A percentile compares a stretch with the other conserved stretches of the same genome.
Evolutionary conservation across 1,140 invertebrate genomes (phyloP).

Genomic region (Orchestia grillus): DNA sequence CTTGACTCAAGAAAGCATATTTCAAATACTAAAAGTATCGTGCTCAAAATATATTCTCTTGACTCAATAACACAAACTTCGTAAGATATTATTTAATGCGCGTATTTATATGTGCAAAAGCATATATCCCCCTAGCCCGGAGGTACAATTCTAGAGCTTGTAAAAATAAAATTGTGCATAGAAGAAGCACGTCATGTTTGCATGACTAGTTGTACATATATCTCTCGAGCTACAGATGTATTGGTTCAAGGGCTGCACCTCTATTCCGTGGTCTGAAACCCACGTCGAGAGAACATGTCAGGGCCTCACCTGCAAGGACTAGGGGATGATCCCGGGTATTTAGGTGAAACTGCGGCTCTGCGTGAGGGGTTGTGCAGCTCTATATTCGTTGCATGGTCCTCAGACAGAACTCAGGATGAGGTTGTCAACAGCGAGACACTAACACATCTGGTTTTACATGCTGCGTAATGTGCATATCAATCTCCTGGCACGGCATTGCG

Average conservation of each 20-base stretch:
- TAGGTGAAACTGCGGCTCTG: not conserved
- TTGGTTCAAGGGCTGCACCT: not conserved
- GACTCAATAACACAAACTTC: too few species aligned
- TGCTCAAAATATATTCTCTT: too few species aligned
- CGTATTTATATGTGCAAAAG: too few species aligned
- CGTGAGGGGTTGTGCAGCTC: not conserved
- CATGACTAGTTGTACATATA: too few species aligned
- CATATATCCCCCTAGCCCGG: too few species aligned
- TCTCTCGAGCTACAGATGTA: not conserved
- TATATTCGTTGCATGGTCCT: not conserved
- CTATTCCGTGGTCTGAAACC: not conserved
- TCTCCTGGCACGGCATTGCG: not conserved
- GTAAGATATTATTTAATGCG: too few species aligned
- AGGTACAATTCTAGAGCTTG: too few species aligned
- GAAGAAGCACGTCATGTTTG: too few species aligned
- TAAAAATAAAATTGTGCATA: too few species aligned
- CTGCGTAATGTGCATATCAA: not conserved
- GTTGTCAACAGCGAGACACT: not conserved
- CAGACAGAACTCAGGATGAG: not conserved
- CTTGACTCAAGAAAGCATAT: too few species aligned
- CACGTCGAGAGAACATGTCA: not conserved
- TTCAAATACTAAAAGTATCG: too few species aligned
- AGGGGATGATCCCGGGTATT: not conserved
- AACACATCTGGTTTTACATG: not conserved
- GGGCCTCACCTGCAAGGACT: not conserved